Base-by-base conservation (phyloP, 2,113 vertebrate genomes). In the Argyrosomus japonicus region DNA sequence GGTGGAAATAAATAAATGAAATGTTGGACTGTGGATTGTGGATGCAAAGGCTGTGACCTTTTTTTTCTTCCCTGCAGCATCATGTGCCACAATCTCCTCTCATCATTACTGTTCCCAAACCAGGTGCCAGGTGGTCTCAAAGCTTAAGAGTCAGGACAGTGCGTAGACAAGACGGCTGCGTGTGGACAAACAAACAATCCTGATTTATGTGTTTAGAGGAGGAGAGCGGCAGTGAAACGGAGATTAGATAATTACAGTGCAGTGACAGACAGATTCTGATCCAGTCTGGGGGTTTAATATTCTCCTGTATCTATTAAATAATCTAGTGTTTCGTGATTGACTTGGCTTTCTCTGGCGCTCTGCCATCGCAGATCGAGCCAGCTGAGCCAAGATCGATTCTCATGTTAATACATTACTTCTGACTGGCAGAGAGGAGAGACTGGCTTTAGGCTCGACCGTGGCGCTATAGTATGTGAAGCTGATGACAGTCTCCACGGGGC, bases 281-380 rank as follows among this genome's bases (percentile, higher is more conserved):
- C 62, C 51, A 68, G 18, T 84, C 48, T 71, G 63, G 29, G 54
- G 58, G 43, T 75, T 79, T 85, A 75, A 75, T 85, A 75, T 76
- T 84, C 53, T 60, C 23, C n/a, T 47, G 62, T 67, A 50, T 70
- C 23, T 29, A 27, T 83, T 45, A 56, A 64, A 82, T 69, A 77
- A 82, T 87, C 45, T 47, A 12, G 21, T 36, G 48, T 48, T 85
- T 51, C 51, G 27, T 77, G 45, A 82, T 36, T 65, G 58, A 78
- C 63, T 77, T 84, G 36, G 47, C 62, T 71, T 75, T 72, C 68
- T 68, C 18, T 79, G 82, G 61, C 47, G 0, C 51, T 19, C n/a
- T 54, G 68, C 64, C 74, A n/a, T 6, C 0, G 6, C 25, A 45
- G 18, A 36, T n/a, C 1, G 2, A 40, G 64, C 40, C 69, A 60